Base-by-base conservation (phyloP, 1,140 invertebrate species). In the Lepidurus arcticus region DNA sequence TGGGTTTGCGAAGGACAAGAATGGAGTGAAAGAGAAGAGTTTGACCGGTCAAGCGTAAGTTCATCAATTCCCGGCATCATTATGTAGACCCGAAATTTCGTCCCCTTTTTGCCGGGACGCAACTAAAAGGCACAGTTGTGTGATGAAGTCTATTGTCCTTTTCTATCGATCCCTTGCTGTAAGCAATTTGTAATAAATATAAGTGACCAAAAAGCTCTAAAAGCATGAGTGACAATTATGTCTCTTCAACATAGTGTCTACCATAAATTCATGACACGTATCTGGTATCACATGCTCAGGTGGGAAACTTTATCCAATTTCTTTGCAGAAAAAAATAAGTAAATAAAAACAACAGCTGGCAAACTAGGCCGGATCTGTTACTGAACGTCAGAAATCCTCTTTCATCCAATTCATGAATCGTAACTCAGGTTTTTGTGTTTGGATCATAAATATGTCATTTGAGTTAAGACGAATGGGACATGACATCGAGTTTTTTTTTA, bases 31-130 rank as follows among this genome's bases (percentile, higher is more conserved):
- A 65, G 13, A 16, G 53, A 21, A 65, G 53, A 65, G 16, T 65
- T 9, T n/a, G 21, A 16, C 53, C 21, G 53, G 53, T 65, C 53
- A 65, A 65, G 9, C 53, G 53, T 65, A 13, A 65, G 53, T 13
- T 65, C 53, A 65, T 65, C 53, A 65, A 65, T 65, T 21, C 53
- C 53, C 13, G 13, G 53, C 53, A 65, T 65, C n/a, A 65, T 65
- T 65, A 65, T 65, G 53, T 65, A 65, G 53, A 65, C 53, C n/a
- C 53, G 53, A 65, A 65, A 65, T 65, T 65, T 21, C 53, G 53
- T 16, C 53, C 53, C 21, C 53, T 65, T 65, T 7, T 65, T 65
- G 16, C 34, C 34, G 4, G 34, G 34, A 34, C 34, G 9, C 53
- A 65, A 65, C 53, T 65, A 7, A 21, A 65, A 65, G n/a, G 53